Percentiles rank a stretch among this genome's conserved stretches.
Conservation (phyloP, 1,140 invertebrate species). For the Ips typographus region DNA sequence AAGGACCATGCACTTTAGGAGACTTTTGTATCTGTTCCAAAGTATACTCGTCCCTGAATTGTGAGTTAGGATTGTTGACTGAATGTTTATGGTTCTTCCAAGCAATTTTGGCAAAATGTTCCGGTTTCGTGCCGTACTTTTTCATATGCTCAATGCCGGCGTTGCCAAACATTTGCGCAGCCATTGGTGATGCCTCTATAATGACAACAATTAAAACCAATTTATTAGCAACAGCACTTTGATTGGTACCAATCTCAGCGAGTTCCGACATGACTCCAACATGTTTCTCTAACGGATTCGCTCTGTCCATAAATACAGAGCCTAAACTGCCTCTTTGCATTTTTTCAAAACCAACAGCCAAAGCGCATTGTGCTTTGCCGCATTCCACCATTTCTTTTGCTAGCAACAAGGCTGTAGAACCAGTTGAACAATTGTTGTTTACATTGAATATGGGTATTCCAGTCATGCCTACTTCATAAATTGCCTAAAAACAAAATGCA, state of each 20-base stretch:
- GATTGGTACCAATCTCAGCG: slow-evolving; percentile 63
- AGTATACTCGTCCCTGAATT: slow-evolving; percentile 87
- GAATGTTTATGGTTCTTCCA: slow-evolving; percentile 98
- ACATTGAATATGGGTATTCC: slow-evolving; percentile 98
- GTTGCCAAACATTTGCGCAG: slow-evolving; percentile 96
- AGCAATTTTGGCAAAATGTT: slow-evolving; percentile 97
- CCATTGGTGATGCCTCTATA: slow-evolving; percentile 70
- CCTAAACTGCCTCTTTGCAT: slow-evolving; percentile 92
- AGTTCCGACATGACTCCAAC: slow-evolving; percentile 82
- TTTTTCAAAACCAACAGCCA: slow-evolving; percentile 97
- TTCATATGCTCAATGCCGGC: slow-evolving; percentile 96
- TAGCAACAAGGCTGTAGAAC: slow-evolving; percentile 87
- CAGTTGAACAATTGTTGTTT: slow-evolving; percentile 98
- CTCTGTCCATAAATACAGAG: slow-evolving; percentile 80
- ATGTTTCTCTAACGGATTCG: slow-evolving; percentile 93
- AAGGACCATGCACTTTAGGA: slow-evolving; percentile 80
- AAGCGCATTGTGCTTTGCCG: slow-evolving; percentile 80
- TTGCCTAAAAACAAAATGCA: slow-evolving; percentile 24
- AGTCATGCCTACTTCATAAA: slow-evolving; percentile 94
- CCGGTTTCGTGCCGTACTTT: slow-evolving; percentile 90
- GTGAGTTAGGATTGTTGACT: slow-evolving; percentile 92
- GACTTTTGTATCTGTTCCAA: slow-evolving; percentile 87
- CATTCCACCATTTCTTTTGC: slow-evolving; percentile 89
- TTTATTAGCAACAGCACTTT: background rate
- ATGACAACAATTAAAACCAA: background rate